Percentiles rank a stretch among this genome's conserved stretches.
These are phyloP conservation scores for Psittacula echo DNA, from an alignment of 2,797 vertebrate species.

Conservation along the genomic window DNA sequence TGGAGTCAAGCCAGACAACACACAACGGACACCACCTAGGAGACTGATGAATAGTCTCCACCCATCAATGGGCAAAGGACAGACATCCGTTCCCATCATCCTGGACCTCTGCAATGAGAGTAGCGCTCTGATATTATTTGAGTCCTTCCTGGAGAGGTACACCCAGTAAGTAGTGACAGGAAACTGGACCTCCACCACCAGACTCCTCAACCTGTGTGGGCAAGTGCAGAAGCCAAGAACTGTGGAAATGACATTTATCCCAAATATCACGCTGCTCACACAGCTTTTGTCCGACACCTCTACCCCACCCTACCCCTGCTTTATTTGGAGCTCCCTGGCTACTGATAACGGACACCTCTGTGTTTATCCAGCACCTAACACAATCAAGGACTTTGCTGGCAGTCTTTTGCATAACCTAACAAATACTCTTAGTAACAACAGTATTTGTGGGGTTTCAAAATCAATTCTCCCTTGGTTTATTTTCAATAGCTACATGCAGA, in stretches of 20 bases:
- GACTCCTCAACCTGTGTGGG: not conserved
- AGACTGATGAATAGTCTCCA: constrained; percentile 44
- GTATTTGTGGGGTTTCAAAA: not conserved
- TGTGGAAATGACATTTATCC: constrained; percentile 52
- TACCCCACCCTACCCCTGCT: not conserved
- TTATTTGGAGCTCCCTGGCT: constrained; percentile 43
- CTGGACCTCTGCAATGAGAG: not conserved
- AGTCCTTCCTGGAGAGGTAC: constrained; percentile 54
- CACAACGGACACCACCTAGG: constrained; percentile 26
- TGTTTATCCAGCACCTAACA: not conserved
- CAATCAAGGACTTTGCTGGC: not conserved
- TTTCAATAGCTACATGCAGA: not conserved
- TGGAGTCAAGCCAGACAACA: constrained; percentile 51
- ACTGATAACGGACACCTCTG: not conserved
- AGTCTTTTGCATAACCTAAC: not conserved
- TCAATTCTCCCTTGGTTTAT: not conserved
- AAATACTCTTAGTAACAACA: not conserved
- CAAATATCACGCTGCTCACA: constrained; percentile 58
- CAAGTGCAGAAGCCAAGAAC: constrained; percentile 44
- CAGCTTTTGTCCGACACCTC: constrained; percentile 22
- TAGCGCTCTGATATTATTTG: not conserved
- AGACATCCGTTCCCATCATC: constrained; percentile 53
- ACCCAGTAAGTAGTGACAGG: constrained; percentile 9
- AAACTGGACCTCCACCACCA: constrained; percentile 5
- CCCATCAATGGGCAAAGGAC: constrained; percentile 20